A percentile compares a stretch with the other conserved stretches of the same genome.
Conservation (phyloP, 2,797 vertebrate species). For the Odontamblyopus rebecca region DNA sequence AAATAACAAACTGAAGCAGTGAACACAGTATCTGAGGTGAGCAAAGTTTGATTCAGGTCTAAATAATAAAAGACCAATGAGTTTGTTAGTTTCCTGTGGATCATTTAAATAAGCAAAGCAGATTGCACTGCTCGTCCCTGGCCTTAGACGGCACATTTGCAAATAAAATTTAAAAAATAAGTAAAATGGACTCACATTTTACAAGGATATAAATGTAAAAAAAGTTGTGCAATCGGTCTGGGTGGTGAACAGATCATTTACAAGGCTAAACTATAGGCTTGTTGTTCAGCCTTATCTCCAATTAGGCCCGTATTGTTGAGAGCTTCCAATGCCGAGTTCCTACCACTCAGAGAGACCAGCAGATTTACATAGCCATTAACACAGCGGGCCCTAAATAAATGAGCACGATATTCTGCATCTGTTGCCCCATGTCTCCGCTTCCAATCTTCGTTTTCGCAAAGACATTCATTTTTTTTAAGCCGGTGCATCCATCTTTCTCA, state of each 20-base stretch:
- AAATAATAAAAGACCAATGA: not conserved
- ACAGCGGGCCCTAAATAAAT: conserved; percentile 69
- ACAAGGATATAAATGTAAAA: conserved; percentile 18
- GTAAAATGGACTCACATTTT: conserved; percentile 17
- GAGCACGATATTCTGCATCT: conserved; percentile 68
- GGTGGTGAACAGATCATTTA: conserved; percentile 66
- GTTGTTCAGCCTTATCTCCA: conserved; percentile 80
- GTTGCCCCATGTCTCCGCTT: conserved; percentile 50
- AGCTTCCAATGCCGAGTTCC: conserved; percentile 65
- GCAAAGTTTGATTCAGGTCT: no score
- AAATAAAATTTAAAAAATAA: conserved; percentile 23
- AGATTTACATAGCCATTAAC: conserved; percentile 74
- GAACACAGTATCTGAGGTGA: not conserved
- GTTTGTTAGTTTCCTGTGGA: no score
- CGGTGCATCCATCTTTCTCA: conserved; percentile 23
- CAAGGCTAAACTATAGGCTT: conserved; percentile 62
- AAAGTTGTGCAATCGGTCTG: conserved; percentile 20
- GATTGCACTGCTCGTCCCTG: not conserved
- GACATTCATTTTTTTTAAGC: conserved; percentile 17
- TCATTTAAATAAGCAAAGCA: not conserved
- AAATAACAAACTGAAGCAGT: not conserved
- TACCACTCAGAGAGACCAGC: conserved; percentile 61
- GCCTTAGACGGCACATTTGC: not conserved
- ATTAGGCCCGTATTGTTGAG: conserved; percentile 77
- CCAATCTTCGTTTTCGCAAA: conserved; percentile 41